Base-by-base conservation (phyloP, 2,888 invertebrate genomes). In the Spialia ferax region DNA sequence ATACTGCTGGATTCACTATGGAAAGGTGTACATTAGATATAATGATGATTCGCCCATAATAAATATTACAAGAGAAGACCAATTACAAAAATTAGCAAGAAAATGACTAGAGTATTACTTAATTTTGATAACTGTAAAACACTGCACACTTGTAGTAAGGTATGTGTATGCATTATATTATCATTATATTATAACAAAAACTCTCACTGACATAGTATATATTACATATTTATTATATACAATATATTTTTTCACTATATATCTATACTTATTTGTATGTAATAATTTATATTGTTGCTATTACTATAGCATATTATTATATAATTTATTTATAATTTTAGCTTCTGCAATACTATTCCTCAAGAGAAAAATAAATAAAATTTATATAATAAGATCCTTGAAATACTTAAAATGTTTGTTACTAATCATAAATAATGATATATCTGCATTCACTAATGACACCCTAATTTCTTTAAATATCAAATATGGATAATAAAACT, bases 1-100 rank as follows among this genome's bases (percentile, higher is more conserved):
- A 26, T 63, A 42, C 8, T 63, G 63, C 4, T 63, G 63, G 63
- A 63, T 45, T 8, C 42, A 63, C 23, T 63, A 45, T n/a, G 63
- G 63, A 2, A 54, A 63, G n/a, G 29, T 60, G 5, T 60, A 48
- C 18, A 7, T 60, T 0, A 22, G 59, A 23, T 5, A 23, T 1
- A 29, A 60, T 18, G 60, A 60, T 0, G 18, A 60, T 20, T 29
- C 45, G 0, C 60, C 60, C 10, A 60, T 60, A 0, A 0, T 60
- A 0, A 26, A 48, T 18, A 48, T 60, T 4, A 60, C 15, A 0
- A 60, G 26, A 1, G 45, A 60, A 18, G 29, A 29, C 5, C 29
- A 29, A 5, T 29, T 29, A 29, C 29, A 29, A 29, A 5, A 29
- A 29, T 29, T 29, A 29, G 29, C 29, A 29, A 29, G 5, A 29